Base-by-base conservation (phyloP, 2,888 invertebrate species). In the Drosophila maculinotata region DNA sequence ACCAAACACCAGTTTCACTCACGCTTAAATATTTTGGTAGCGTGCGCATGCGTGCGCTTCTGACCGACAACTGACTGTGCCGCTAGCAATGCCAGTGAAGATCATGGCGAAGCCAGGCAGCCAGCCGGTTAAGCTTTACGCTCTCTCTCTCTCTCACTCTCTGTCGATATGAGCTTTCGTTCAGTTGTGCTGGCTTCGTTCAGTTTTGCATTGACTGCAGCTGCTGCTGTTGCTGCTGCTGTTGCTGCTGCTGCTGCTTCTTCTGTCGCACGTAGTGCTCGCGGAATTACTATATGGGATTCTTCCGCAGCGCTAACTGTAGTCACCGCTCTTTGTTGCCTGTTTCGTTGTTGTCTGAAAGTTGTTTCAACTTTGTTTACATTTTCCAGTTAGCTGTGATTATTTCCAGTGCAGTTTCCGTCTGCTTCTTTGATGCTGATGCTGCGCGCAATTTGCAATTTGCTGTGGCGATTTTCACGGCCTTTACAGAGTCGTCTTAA, bases 41-140 rank as follows among this genome's bases (percentile, higher is more conserved):
- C 71, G 73, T 88, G 76, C 79, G 79, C 76, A 78, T 86, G 88
- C 89, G 86, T 82, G 70, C 81, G 79, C 77, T 77, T 83, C 84
- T 82, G 73, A 66, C 58, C 70, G 64, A 68, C 81, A 78, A 89
- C 88, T 89, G 87, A 82, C 53, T 71, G 44, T 54, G 51, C 36
- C 39, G 58, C 53, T 63, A 57, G 48, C 48, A 23, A 33, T 58
- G 67, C 41, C 44, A 67, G 75, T 58, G 71, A 79, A 86, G 87
- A 81, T 87, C 84, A 77, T 70, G 77, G 70, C 79, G 76, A 63
- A 52, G 70, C 52, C 17, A 38, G n/a, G 35, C 67, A 14, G 35
- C 67, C 64, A 59, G 74, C 25, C 42, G 38, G 42, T 38, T 28
- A 25, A 59, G 47, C 45, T 45, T 36, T 28, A 25, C 62, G 35